Base-by-base conservation (phyloP, 2,888 invertebrate species). In the Cheilosia scutellata region DNA sequence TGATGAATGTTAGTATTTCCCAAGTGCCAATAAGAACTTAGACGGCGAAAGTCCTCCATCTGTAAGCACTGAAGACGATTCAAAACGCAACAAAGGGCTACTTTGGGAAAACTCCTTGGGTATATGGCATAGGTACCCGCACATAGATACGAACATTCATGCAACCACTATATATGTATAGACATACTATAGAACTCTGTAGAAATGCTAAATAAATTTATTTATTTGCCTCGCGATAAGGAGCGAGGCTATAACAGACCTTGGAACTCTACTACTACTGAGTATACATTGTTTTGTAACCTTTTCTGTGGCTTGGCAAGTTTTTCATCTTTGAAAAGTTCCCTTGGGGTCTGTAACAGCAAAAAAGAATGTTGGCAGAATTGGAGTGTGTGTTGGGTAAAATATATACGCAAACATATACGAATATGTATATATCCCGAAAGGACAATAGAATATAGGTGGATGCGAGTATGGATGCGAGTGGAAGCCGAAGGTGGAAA, bases 61-160 rank as follows among this genome's bases (percentile, higher is more conserved):
- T 66, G 53, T 37, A 33, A 79, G 72, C 72, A 53, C 57, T 70
- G 74, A 79, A 83, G 74, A 79, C 83, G 57, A 83, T 83, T 83
- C 83, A 63, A 63, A 74, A 83, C 74, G 70, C 84, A 84, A 84
- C 84, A 84, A 84, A 84, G 47, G 84, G 80, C 79, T 84, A 84
- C 84, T 84, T 84, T 84, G 84, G 84, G 84, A 84, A 75, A 84
- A 80, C 75, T 78, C 65, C 70, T 60, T 33, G 58, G 58, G 44
- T 37, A 63, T 44, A 20, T 20, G 20, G 42, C 27, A 9, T 33
- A 9, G 2, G n/a, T 40, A 20, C 27, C 29, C 25, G n/a, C n/a
- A 11, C 58, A 11, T 7, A 5, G 16, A 11, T 40, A 9, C 20
- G 51, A 20, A 44, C 51, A 11, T 4, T 27, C 31, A 62, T 29